Base-by-base conservation (phyloP, 2,113 vertebrate genomes). In the Saguinus imperator region DNA sequence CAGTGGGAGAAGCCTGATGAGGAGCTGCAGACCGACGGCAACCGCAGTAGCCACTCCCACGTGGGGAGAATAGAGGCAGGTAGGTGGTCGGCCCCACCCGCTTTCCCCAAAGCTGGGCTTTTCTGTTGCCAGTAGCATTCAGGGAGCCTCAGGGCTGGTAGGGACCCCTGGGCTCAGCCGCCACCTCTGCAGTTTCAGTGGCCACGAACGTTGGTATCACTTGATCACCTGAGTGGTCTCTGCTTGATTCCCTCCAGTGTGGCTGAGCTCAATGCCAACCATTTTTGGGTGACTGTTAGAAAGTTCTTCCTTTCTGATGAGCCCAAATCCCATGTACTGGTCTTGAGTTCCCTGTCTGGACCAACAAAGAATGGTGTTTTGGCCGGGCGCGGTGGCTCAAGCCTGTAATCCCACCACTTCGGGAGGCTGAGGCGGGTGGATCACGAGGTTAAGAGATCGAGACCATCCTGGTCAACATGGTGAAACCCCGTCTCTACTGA, bases 11-110 rank as follows among this genome's bases (percentile, higher is more conserved):
- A 95, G 0, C 43, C 50, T 0, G 70, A 98, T 0, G 64, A 89
- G 0, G 98, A 98, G 17, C 98, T 99, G 17, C 98, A 99, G 97
- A 99, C 98, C 0, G 99, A 99, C 0, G 99, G 99, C 79, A 98
- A 97, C 83, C 96, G 87, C 4, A 82, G 94, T 0, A 98, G 98
- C 79, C 94, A 32, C 72, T 1, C 93, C 1, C 40, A 10, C 29
- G 0, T 1, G 5, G 43, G 0, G 0, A 87, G 57, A 0, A 92
- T n/a, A 3, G 95, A 92, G 18, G 37, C 6, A 83, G 98, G 98
- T 98, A 64, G 91, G 96, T 48, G 0, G 20, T 9, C 1, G 29
- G 7, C 2, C 8, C n/a, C 0, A 9, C 13, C 3, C 5, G 20
- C 61, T 37, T 2, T 0, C 20, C 20, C 43, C 77, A n/a, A 0